Evolutionary conservation across 2,888 invertebrate genomes (phyloP).

Genomic region (Cristatella mucedo): DNA sequence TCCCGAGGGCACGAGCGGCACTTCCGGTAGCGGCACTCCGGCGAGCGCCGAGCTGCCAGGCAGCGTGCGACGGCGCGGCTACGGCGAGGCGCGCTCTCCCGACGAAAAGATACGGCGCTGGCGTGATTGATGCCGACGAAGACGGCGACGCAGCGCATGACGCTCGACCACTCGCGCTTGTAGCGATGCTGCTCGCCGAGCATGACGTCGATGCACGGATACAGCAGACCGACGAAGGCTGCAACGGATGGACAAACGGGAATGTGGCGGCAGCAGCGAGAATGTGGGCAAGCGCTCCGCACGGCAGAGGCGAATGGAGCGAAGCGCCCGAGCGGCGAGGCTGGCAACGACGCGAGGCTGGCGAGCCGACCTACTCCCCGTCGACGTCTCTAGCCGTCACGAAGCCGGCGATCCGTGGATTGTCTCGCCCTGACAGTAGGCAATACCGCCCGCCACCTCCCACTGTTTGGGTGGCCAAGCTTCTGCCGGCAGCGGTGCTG

Average conservation of each 20-base stretch:
- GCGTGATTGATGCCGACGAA: slow-evolving; percentile 42
- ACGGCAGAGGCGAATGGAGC: background rate
- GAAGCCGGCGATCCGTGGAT: too few relatives aligned
- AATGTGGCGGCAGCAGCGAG: background rate
- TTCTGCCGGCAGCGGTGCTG: too few relatives aligned
- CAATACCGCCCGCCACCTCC: too few relatives aligned
- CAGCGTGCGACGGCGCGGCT: background rate
- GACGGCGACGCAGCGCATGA: slow-evolving; percentile 40
- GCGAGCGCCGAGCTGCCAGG: too few relatives aligned
- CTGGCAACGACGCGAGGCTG: too few relatives aligned
- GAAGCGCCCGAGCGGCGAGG: background rate
- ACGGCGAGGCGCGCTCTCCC: too few relatives aligned
- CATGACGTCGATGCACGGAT: slow-evolving; percentile 35
- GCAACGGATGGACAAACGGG: slow-evolving; percentile 15
- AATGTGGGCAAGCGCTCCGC: background rate
- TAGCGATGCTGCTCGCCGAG: slow-evolving; percentile 28
- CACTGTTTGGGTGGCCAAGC: too few relatives aligned
- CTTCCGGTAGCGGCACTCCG: too few relatives aligned
- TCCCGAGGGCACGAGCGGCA: too few relatives aligned
- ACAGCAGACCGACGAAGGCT: slow-evolving; percentile 38
- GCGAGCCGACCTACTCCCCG: too few relatives aligned
- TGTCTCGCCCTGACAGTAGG: too few relatives aligned
- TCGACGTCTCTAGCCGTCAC: too few relatives aligned
- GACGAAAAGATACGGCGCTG: slow-evolving; percentile 39
- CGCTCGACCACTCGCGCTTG: slow-evolving; percentile 39